These are phyloP conservation scores for Pogona vitticeps DNA, from an alignment of 2,113 vertebrate genomes.

Conservation along the genomic window DNA sequence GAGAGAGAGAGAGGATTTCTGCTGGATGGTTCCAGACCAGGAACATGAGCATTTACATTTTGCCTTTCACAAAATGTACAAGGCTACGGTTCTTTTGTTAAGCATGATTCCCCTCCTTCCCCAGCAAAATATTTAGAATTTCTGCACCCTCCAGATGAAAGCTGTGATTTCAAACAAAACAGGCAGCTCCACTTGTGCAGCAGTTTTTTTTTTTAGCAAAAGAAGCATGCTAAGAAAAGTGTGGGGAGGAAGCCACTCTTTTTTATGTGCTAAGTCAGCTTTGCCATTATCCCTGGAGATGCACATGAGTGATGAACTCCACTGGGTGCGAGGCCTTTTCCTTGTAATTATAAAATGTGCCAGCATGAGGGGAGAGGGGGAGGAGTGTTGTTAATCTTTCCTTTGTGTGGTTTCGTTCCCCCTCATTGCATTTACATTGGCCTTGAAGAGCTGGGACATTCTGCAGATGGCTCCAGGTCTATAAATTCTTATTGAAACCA, in stretches of 20 bases:
- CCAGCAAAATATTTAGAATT: constrained; percentile 31
- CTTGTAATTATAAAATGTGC: constrained; percentile 38
- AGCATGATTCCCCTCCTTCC: constrained; percentile 39
- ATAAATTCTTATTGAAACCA: constrained; percentile 71
- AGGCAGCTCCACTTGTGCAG: background rate
- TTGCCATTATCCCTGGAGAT: constrained; percentile 41
- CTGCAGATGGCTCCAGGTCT: constrained; percentile 70
- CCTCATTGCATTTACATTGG: constrained; percentile 60
- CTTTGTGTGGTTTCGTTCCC: constrained; percentile 44
- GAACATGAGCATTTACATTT: constrained; percentile 48
- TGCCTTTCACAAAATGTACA: constrained; percentile 45
- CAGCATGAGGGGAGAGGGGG: constrained; percentile 14
- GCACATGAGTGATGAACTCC: constrained; percentile 1
- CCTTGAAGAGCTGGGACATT: constrained; percentile 66
- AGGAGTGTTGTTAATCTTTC: constrained; percentile 58
- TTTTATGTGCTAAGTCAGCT: constrained; percentile 31
- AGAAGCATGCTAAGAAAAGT: constrained; percentile 20
- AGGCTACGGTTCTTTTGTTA: constrained; percentile 40
- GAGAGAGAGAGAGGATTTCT: background rate
- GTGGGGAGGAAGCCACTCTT: constrained; percentile 8
- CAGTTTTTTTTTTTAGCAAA: background rate
- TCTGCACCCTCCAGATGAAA: constrained; percentile 23
- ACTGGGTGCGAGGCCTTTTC: constrained; percentile 31
- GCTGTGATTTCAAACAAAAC: constrained; percentile 41
- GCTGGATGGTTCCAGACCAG: constrained; percentile 50